Evolutionary conservation across 2,113 vertebrate genomes (phyloP), one percentile per base, ranked within the genome.

Genomic region (Periophthalmodon schlosseri): DNA sequence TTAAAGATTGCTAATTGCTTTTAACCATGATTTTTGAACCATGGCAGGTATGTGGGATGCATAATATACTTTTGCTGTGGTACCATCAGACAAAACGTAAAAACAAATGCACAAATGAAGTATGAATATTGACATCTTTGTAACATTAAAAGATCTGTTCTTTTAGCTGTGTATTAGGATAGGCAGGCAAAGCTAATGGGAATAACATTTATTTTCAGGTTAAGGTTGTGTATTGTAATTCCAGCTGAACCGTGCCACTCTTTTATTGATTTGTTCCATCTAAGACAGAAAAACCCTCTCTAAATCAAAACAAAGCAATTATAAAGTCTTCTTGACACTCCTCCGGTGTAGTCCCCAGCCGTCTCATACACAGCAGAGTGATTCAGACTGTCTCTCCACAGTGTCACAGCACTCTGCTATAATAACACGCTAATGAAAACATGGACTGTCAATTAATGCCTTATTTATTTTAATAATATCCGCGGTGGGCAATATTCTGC

Each of bases 391-490:
- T 68, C 77, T 80, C 84, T 87, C 50, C 21, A 69, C 82, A 79
- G 77, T 52, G 63, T 68, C 49, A 81, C 77, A 78, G 64, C 76
- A 71, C 71, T 68, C 69, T 21, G 64, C 74, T 84, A 85, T 84
- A 88, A 91, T 79, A 80, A 66, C 70, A 81, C 69, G 65, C 49
- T 86, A 90, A 80, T 86, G 68, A 28, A 90, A 83, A 90, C 81
- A 84, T 75, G 75, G 76, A 70, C 83, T 83, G 69, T 78, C 86
- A 90, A 90, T 92, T 90, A 92, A 89, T 88, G 87, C 60, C 86
- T 88, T 86, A 88, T 91, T 93, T 90, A 86, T 77, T 91, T 88
- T 82, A 86, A 89, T 89, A 89, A 89, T 71, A 78, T 74, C 57
- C 21, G 81, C 83, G 73, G 87, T 75, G 80, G 82, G 77, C 70